Percentiles rank a stretch among this genome's conserved stretches.
Conservation (phyloP, 2,113 vertebrate species). For the Cyanistes caeruleus region DNA sequence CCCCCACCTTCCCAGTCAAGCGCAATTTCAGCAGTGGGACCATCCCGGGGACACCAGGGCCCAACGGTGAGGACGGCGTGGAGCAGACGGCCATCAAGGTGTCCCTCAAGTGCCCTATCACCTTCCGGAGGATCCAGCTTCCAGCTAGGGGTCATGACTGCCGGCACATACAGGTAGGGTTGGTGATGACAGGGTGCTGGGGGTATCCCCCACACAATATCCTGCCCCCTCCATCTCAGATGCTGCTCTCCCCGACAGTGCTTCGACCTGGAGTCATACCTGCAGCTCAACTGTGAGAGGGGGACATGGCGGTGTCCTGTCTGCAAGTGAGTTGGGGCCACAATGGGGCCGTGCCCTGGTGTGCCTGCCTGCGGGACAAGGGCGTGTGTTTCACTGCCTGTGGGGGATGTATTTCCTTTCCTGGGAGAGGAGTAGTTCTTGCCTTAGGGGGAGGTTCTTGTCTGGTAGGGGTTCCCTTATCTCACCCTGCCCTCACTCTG, state of each 20-base stretch:
- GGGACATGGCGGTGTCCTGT: slow-evolving; percentile 86
- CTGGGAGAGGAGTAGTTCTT: neutral
- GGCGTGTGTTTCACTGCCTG: neutral
- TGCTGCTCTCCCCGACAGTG: slow-evolving; percentile 67
- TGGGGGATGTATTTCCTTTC: neutral
- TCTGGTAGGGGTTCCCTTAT: neutral
- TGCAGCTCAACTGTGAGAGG: slow-evolving; percentile 83
- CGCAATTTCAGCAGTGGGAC: slow-evolving; percentile 94
- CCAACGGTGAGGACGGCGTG: slow-evolving; percentile 92
- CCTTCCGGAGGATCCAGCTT: slow-evolving; percentile 95
- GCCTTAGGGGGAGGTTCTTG: neutral
- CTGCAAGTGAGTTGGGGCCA: slow-evolving; percentile 72
- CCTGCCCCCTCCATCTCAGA: accelerated
- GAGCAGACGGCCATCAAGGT: slow-evolving; percentile 97
- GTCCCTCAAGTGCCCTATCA: slow-evolving; percentile 96
- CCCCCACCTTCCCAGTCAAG: slow-evolving; percentile 76
- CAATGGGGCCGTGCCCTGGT: accelerated
- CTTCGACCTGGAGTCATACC: slow-evolving; percentile 89
- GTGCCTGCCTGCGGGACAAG: neutral
- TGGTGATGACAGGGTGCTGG: neutral
- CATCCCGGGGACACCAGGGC: slow-evolving; percentile 89
- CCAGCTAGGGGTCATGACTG: slow-evolving; percentile 93
- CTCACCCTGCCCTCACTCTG: neutral
- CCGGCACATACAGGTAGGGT: slow-evolving; percentile 89
- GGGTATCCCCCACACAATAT: accelerated